phyloP scores from a whole-genome alignment of 2,113 vertebrate species.

The Aramus guarauna region DNA sequence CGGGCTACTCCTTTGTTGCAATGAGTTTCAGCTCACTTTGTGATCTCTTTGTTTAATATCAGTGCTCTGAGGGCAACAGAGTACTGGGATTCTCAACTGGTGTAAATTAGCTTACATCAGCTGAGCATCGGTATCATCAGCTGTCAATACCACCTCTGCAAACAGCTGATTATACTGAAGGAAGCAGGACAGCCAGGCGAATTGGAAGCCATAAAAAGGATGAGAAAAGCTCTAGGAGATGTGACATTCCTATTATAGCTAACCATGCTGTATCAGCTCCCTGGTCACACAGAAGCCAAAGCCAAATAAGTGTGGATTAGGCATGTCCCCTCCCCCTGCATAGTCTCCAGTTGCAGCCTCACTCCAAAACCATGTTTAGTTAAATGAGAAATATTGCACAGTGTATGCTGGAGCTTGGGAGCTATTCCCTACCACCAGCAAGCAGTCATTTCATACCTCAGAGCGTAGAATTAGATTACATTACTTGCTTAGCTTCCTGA shows the following conservation, averaged over 20 bases:
- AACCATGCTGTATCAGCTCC: not conserved
- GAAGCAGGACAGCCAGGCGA: not conserved
- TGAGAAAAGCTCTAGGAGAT: not conserved
- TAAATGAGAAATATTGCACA: not conserved
- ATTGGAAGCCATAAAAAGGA: not conserved
- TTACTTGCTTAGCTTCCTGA: not conserved
- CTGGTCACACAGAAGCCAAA: not conserved
- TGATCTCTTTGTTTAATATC: not conserved
- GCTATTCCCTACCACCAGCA: not conserved
- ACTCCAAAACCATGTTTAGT: not conserved
- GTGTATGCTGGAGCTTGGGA: not conserved
- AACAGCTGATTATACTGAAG: not conserved
- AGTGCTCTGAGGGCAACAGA: not conserved
- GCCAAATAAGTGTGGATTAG: not conserved
- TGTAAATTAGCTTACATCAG: not conserved
- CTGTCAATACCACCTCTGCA: not conserved
- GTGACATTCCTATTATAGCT: not conserved
- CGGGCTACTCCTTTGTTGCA: not conserved
- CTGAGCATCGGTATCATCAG: fast-evolving
- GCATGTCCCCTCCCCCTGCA: not conserved
- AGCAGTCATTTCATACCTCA: not conserved
- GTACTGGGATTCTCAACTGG: not conserved
- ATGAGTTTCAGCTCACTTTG: not conserved
- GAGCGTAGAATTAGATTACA: not conserved
- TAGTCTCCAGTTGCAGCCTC: not conserved